Percentiles rank a stretch among this genome's conserved stretches.
Evolutionary conservation across 2,113 vertebrate genomes (phyloP).

Genomic region (Macrotis lagotis): DNA sequence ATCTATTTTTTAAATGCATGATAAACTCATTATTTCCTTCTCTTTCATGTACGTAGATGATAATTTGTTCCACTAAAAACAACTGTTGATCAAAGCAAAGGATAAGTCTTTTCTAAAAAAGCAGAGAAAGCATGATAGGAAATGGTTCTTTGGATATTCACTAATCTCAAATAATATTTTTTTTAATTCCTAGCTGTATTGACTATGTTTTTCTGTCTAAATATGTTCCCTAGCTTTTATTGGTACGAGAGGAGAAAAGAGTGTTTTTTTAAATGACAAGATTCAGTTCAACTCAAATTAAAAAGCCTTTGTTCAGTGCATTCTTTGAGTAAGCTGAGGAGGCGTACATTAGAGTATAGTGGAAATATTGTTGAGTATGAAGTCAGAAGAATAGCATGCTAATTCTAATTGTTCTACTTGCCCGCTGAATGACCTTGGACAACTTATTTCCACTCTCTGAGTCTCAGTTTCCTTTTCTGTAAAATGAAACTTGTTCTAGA

Average conservation of each 20-base stretch:
- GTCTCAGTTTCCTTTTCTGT: background rate
- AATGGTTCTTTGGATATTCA: background rate
- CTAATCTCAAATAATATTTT: background rate
- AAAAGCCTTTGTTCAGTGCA: background rate
- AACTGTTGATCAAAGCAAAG: constrained; percentile 71
- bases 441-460: background rate
- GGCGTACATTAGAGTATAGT: background rate
- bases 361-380: background rate
- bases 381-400: background rate
- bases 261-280: background rate
- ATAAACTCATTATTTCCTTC: constrained; percentile 61
- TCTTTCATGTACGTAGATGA: constrained; percentile 52
- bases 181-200: background rate
- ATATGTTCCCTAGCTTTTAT: background rate
- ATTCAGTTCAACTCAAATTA: background rate
- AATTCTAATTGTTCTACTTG: background rate
- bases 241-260: background rate
- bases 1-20: background rate
- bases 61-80: constrained; percentile 68
- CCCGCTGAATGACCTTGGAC: background rate
- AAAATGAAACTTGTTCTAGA: background rate
- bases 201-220: background rate
- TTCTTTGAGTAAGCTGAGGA: background rate
- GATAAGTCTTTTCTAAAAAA: constrained; percentile 12
- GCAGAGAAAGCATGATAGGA: background rate